phyloP scores from a whole-genome alignment of 92 coral and sea anemone species.

The Pocillopora meandrina region DNA sequence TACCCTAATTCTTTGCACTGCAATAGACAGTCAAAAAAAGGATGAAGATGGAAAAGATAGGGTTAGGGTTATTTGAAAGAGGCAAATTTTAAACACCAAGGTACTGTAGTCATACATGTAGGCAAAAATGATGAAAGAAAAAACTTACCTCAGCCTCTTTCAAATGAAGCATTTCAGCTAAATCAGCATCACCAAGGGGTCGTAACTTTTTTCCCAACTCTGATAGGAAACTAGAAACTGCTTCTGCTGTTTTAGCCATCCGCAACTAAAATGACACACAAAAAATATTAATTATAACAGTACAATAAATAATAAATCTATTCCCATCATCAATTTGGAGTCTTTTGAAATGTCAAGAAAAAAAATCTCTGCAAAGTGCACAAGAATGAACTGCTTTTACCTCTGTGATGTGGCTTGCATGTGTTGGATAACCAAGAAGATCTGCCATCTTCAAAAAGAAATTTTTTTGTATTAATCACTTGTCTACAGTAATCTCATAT shows the following conservation, averaged over 20 bases:
- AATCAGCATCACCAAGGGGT: constrained; percentile 80
- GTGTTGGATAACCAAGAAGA: constrained; percentile 91
- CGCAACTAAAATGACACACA: constrained; percentile 66
- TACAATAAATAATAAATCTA: no score
- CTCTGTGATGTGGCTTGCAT: constrained; percentile 93
- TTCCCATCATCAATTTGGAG: no score
- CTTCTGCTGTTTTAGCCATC: constrained; percentile 86
- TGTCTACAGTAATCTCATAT: background rate
- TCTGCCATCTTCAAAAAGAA: constrained; percentile 72
- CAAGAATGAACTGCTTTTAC: constrained; percentile 27
- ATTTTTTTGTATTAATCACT: background rate
- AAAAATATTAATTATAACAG: background rate
- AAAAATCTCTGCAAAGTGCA: background rate
- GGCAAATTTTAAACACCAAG: no score
- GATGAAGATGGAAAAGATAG: no score
- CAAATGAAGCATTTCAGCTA: constrained; percentile 64
- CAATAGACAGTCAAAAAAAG: background rate
- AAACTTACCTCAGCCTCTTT: constrained; percentile 86
- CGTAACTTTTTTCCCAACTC: constrained; percentile 76
- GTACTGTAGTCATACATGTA: no score
- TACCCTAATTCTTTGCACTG: constrained; percentile 87
- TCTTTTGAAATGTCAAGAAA: no score
- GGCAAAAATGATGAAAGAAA: background rate
- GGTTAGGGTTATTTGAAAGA: no score
- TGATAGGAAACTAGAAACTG: constrained; percentile 85